phyloP scores from a whole-genome alignment of 2,888 invertebrate species.

The Ametastegia equiseti region DNA sequence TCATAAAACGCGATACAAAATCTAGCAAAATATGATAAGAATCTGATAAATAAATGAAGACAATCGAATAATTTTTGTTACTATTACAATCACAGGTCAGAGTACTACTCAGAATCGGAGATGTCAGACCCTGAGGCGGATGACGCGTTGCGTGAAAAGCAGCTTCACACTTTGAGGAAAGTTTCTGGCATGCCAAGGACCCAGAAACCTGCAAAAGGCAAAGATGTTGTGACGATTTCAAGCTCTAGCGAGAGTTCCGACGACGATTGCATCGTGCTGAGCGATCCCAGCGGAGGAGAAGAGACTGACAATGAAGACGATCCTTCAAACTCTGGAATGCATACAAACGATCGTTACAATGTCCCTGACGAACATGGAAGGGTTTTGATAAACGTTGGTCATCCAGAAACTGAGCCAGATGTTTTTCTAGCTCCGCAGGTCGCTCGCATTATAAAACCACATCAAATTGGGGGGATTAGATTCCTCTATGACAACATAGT shows the following conservation, averaged over 20 bases:
- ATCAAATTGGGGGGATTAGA: conserved; percentile 97
- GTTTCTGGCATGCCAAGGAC: conserved; percentile 60
- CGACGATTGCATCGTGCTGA: conserved; percentile 92
- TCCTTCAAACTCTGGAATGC: conserved; percentile 93
- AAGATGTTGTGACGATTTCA: conserved; percentile 86
- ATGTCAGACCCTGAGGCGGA: conserved; percentile 69
- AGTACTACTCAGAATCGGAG: conserved; percentile 73
- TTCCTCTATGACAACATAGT: conserved; percentile 98
- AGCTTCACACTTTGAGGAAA: conserved; percentile 66
- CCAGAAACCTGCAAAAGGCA: conserved; percentile 70
- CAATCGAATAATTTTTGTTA: background rate
- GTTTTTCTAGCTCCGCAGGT: conserved; percentile 95
- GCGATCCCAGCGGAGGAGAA: conserved; percentile 88
- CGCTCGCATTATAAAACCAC: conserved; percentile 94
- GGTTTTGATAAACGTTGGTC: conserved; percentile 95
- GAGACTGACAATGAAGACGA: conserved; percentile 91
- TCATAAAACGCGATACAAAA: no score
- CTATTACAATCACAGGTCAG: conserved; percentile 55
- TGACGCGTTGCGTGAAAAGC: conserved; percentile 68
- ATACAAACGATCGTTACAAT: conserved; percentile 95
- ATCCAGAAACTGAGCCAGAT: conserved; percentile 93
- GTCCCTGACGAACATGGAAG: conserved; percentile 93
- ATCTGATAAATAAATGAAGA: background rate
- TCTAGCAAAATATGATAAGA: no score
- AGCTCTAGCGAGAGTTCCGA: conserved; percentile 85